Evolutionary conservation across 2,888 invertebrate genomes (phyloP).

Genomic region (Petrophora chlorosata): DNA sequence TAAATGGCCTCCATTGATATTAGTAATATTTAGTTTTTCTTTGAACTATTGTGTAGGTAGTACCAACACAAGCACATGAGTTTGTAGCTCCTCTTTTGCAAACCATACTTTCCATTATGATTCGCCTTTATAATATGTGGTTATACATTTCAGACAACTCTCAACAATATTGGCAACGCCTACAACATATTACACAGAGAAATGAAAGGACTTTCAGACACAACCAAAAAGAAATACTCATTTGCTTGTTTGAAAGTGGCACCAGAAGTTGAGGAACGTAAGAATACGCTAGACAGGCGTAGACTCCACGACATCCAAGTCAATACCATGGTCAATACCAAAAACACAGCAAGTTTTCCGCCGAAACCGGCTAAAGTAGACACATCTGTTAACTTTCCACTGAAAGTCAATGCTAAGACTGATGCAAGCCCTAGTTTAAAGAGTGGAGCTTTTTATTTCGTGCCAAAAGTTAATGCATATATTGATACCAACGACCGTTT

Average conservation of each 20-base stretch:
- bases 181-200: constrained; percentile 60
- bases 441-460: background rate
- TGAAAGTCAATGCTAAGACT: background rate
- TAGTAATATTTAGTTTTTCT: too few species aligned
- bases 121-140: too few species aligned
- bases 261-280: constrained; percentile 8
- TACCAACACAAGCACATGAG: too few species aligned
- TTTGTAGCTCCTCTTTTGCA: too few species aligned
- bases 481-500: too few species aligned
- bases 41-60: too few species aligned
- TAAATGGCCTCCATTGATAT: too few species aligned
- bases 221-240: constrained; percentile 7
- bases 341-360: too few species aligned
- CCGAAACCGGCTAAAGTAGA: background rate
- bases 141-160: constrained; percentile 52
- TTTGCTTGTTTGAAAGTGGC: background rate
- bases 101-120: too few species aligned
- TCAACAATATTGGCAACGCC: constrained; percentile 54
- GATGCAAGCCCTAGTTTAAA: too few species aligned
- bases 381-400: background rate
- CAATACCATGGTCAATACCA: constrained; percentile 31
- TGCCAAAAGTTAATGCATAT: background rate
- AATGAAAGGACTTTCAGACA: constrained; percentile 43
- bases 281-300: constrained; percentile 26
- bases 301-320: constrained; percentile 34